These are phyloP conservation scores for Athalia rosae DNA, from an alignment of 2,888 invertebrate species.

Conservation along the genomic window DNA sequence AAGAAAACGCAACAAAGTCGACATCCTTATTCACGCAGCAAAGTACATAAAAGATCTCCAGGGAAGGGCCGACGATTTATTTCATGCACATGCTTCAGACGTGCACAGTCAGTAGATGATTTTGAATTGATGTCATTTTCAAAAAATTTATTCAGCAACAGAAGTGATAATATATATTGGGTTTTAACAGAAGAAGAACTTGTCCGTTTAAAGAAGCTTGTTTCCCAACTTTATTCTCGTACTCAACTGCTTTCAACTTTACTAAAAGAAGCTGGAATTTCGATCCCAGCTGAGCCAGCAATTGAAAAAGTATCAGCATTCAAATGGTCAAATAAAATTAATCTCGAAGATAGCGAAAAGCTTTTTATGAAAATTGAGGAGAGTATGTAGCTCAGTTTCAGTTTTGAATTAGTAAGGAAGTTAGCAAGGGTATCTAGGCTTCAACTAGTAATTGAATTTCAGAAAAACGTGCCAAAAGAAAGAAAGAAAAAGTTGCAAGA, in stretches of 20 bases:
- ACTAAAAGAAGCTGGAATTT: slow-evolving; percentile 69
- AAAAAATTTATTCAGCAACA: neutral
- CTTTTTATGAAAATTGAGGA: slow-evolving; percentile 57
- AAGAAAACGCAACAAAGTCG: slow-evolving; percentile 77
- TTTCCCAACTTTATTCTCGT: slow-evolving; percentile 66
- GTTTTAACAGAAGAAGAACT: slow-evolving; percentile 67
- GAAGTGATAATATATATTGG: neutral
- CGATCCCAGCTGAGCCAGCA: slow-evolving; percentile 70
- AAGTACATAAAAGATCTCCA: slow-evolving; percentile 71
- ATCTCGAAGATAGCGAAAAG: slow-evolving; percentile 65
- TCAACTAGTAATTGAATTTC: slow-evolving; percentile 43
- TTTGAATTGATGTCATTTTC: neutral
- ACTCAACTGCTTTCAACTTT: slow-evolving; percentile 68
- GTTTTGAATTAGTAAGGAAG: neutral
- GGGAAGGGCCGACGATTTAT: slow-evolving; percentile 67
- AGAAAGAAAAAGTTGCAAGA: slow-evolving; percentile 59
- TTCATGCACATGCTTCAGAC: slow-evolving; percentile 66
- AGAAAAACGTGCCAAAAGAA: slow-evolving; percentile 63
- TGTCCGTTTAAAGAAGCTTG: slow-evolving; percentile 67
- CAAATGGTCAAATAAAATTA: slow-evolving; percentile 71
- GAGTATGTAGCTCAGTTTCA: slow-evolving; percentile 47
- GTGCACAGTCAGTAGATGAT: slow-evolving; percentile 65
- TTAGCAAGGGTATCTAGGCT: neutral
- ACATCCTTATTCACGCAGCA: slow-evolving; percentile 70
- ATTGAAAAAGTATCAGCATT: slow-evolving; percentile 70